These are phyloP conservation scores for Cartodere bifasciata DNA, from an alignment of 2,888 invertebrate species.

Conservation along the genomic window DNA sequence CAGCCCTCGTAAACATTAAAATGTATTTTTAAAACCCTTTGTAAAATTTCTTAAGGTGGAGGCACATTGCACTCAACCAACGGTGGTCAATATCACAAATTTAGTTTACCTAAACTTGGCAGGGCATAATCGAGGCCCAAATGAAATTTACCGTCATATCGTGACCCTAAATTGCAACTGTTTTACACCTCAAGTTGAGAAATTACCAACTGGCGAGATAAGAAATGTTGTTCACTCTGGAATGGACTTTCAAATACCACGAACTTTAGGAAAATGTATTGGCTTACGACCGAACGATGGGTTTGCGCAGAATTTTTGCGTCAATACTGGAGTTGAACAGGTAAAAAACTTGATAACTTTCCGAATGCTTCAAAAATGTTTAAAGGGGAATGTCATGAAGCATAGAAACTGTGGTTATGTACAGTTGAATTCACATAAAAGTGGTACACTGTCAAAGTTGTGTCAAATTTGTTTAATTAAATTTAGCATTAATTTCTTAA, in stretches of 20 bases:
- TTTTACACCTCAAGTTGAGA: conserved; percentile 53
- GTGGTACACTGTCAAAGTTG: too few relatives aligned
- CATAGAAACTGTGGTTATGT: too few relatives aligned
- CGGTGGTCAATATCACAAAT: conserved; percentile 74
- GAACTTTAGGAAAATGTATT: conserved; percentile 49
- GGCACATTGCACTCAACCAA: conserved; percentile 63
- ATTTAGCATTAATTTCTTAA: too few relatives aligned
- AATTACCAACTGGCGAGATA: conserved; percentile 62
- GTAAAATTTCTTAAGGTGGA: too few relatives aligned
- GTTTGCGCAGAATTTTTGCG: conserved; percentile 70
- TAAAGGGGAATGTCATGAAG: too few relatives aligned
- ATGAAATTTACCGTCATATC: conserved; percentile 51
- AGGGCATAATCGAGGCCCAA: conserved; percentile 62
- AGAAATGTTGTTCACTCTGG: conserved; percentile 53
- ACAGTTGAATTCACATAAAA: too few relatives aligned
- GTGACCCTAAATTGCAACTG: conserved; percentile 66
- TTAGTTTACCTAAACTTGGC: conserved; percentile 83
- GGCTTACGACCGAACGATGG: conserved; percentile 52
- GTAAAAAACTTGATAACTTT: too few relatives aligned
- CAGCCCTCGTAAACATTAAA: too few relatives aligned
- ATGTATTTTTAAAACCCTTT: too few relatives aligned
- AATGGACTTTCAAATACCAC: conserved; percentile 59
- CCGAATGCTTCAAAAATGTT: too few relatives aligned
- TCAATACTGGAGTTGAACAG: conserved; percentile 46
- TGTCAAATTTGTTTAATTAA: too few relatives aligned